Evolutionary conservation across 2,888 invertebrate species (phyloP).

Genomic region (Tachystola acroxantha): DNA sequence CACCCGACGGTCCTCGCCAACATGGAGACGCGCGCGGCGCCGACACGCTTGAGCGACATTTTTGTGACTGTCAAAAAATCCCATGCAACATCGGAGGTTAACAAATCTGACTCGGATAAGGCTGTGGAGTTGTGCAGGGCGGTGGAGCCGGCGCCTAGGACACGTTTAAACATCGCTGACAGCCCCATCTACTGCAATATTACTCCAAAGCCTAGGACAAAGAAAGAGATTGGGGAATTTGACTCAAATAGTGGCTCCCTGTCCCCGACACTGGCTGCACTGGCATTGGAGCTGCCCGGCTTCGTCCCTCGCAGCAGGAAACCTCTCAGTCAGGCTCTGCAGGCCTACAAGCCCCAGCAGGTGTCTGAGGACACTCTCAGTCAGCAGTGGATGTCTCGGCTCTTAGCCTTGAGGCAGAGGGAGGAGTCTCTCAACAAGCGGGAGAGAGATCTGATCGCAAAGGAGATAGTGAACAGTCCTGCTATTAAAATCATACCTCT

Average conservation of each 20-base stretch:
- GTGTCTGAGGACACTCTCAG: conserved; percentile 76
- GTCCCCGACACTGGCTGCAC: conserved; percentile 65
- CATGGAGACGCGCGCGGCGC: conserved; percentile 37
- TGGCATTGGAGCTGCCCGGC: conserved; percentile 68
- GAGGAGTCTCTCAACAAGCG: conserved; percentile 72
- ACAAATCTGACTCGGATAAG: conserved; percentile 69
- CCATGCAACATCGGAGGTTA: conserved; percentile 35
- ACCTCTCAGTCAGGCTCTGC: conserved; percentile 42
- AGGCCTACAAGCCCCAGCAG: conserved; percentile 55
- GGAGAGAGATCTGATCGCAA: conserved; percentile 64
- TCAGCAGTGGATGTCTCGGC: conserved; percentile 77
- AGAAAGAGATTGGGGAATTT: conserved; percentile 24
- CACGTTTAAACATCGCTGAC: conserved; percentile 32
- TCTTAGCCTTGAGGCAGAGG: conserved; percentile 67
- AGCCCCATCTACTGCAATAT: conserved; percentile 64
- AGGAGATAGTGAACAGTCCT: conserved; percentile 64
- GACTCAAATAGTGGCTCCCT: conserved; percentile 33
- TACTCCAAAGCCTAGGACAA: conserved; percentile 33
- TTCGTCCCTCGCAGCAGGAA: conserved; percentile 61
- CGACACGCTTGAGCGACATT: conserved; percentile 40
- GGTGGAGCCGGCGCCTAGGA: conserved; percentile 51
- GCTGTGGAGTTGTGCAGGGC: conserved; percentile 48
- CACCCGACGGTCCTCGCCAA: conserved; percentile 69
- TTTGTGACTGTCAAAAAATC: conserved; percentile 34
- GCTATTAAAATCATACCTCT: conserved; percentile 41